These are phyloP conservation scores for Neomicropteryx cornuta DNA, from an alignment of 1,140 invertebrate species.

Conservation along the genomic window DNA sequence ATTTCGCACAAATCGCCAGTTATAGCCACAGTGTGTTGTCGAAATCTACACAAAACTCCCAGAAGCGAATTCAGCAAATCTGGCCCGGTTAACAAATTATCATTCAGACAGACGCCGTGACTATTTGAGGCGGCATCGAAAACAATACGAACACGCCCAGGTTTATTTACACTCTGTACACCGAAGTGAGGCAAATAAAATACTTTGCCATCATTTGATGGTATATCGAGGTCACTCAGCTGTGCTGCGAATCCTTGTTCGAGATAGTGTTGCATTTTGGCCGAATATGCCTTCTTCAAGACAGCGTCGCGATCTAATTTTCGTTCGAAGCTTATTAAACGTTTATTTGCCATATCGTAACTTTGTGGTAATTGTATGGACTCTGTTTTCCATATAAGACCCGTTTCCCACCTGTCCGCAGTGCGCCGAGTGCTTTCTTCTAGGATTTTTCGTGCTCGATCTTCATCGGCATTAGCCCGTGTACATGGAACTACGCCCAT, in stretches of 20 bases:
- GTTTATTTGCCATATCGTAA: neutral
- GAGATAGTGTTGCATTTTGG: conserved; percentile 3
- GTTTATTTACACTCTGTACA: conserved; percentile 17
- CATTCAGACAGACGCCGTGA: conserved; percentile 14
- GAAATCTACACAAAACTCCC: conserved; percentile 16
- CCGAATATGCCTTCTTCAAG: neutral
- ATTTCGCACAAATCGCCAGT: conserved; percentile 18
- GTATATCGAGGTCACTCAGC: neutral
- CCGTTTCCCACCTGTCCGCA: neutral
- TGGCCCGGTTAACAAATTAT: conserved; percentile 14
- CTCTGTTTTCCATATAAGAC: neutral
- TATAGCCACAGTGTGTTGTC: conserved; percentile 14
- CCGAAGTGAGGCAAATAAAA: conserved; percentile 21
- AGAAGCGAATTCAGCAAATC: conserved; percentile 15
- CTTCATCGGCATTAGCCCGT: too few species aligned
- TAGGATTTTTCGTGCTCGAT: neutral
- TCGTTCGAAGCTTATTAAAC: neutral
- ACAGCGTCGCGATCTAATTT: conserved; percentile 4
- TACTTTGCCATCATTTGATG: neutral
- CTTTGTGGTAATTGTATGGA: neutral
- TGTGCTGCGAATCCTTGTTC: conserved; percentile 1
- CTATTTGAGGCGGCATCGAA: conserved; percentile 18
- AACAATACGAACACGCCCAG: conserved; percentile 16
- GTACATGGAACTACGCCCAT: too few species aligned
- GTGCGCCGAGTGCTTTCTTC: neutral